Evolutionary conservation across 2,113 vertebrate species (phyloP), one percentile per base, ranked within the genome.

Genomic region (Nycticorax nycticorax): DNA sequence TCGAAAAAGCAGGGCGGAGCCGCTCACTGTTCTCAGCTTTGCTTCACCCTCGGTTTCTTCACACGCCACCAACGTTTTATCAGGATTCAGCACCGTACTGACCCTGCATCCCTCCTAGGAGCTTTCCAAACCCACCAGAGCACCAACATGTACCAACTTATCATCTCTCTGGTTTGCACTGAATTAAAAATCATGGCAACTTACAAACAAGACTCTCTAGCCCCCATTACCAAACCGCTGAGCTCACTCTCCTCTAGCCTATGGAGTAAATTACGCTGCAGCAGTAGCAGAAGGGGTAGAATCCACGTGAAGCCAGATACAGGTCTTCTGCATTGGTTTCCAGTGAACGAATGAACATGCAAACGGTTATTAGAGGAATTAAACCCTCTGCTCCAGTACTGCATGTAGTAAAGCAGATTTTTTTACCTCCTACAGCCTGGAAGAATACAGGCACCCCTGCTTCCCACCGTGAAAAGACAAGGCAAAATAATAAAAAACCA

Each of bases 261-360:
- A 18, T 2, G 12, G 2, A 32, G 28, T 9, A 55, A 60, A n/a
- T 50, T 3, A 27, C 0, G 14, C 32, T 37, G 13, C 2, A 56
- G 35, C n/a, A 19, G 45, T 8, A 67, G 45, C 37, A 15, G 6
- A 35, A 59, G 33, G 57, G 15, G 27, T 16, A 66, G 48, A 55
- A 33, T 35, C n/a, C 2, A 1, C 9, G 41, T 33, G 33, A 78
- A 78, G 28, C 8, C 77, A 83, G 66, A 30, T 11, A 55, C 41
- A 33, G 64, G 26, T 24, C 23, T 66, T 50, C 59, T 39, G 77
- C 11, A 5, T 22, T 18, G 12, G 16, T 67, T 55, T 82, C 45
- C 64, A 64, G 43, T 19, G 69, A 71, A 28, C 3, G 9, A 59
- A 60, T 8, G 41, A 50, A 26, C 13, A 59, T 6, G 14, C 43